phyloP scores from a whole-genome alignment of 2,797 vertebrate genomes.

The Numenius phaeopus region DNA sequence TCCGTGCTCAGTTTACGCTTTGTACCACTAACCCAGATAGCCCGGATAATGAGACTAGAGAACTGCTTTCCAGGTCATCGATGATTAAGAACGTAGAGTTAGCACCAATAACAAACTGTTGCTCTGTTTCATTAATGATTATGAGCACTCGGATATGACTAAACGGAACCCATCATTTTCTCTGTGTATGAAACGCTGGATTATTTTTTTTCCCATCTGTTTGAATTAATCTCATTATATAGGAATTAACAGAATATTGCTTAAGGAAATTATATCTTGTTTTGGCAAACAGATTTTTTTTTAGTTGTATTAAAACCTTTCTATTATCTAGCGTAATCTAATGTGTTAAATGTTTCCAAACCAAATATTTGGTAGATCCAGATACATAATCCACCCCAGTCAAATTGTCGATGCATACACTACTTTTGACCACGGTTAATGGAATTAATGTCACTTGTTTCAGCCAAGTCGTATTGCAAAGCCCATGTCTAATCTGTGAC shows the following conservation, averaged over 20 bases:
- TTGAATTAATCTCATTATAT: not conserved
- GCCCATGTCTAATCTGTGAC: slow-evolving; percentile 50
- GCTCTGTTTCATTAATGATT: not conserved
- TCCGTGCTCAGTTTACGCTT: not conserved
- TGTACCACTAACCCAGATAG: not conserved
- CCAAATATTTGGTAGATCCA: slow-evolving; percentile 22
- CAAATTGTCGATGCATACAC: not conserved
- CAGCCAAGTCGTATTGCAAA: slow-evolving; percentile 36
- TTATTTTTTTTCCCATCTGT: not conserved
- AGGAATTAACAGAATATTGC: not conserved
- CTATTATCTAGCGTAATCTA: slow-evolving; percentile 13
- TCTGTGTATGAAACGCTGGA: not conserved
- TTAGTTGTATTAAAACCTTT: not conserved
- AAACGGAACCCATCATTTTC: not conserved
- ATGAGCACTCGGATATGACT: rapidly evolving
- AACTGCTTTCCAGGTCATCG: not conserved
- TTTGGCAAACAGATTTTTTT: not conserved
- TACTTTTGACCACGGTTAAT: slow-evolving; percentile 54
- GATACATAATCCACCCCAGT: not conserved
- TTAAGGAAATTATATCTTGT: not conserved
- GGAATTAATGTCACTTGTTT: slow-evolving; percentile 63
- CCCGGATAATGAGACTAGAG: not conserved
- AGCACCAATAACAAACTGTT: not conserved
- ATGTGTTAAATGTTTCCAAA: slow-evolving; percentile 39
- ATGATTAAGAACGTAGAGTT: not conserved